phyloP scores from a whole-genome alignment of 2,888 invertebrate genomes.

The Tetropium fuscum region DNA sequence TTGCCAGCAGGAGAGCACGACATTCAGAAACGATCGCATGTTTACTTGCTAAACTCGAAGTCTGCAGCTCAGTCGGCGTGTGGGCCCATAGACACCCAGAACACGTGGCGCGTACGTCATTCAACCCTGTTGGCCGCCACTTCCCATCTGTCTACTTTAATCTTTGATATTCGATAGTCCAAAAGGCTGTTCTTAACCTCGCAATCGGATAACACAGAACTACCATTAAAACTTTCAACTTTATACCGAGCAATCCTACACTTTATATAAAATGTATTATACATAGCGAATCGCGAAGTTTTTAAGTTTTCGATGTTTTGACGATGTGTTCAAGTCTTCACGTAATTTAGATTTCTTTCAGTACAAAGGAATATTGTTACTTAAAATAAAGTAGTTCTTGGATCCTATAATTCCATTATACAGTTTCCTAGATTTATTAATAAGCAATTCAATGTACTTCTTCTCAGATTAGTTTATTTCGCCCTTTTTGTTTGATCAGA shows the following conservation, averaged over 20 bases:
- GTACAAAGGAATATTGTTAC: no score
- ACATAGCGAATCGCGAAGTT: neutral
- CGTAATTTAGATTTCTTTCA: no score
- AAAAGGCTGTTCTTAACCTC: constrained; percentile 48
- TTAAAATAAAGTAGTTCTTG: no score
- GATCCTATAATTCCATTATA: no score
- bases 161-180: constrained; percentile 58
- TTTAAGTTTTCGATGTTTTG: constrained; percentile 9
- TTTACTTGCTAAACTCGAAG: constrained; percentile 8
- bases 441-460: no score
- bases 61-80: constrained; percentile 40
- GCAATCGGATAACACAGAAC: constrained; percentile 56
- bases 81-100: constrained; percentile 44
- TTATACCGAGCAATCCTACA: constrained; percentile 22
- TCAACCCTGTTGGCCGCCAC: constrained; percentile 41
- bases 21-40: constrained; percentile 13
- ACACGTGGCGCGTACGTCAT: constrained; percentile 48
- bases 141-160: constrained; percentile 53
- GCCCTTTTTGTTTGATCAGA: no score
- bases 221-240: constrained; percentile 53
- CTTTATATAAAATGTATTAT: constrained; percentile 23
- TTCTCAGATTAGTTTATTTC: no score
- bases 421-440: no score
- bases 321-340: constrained; percentile 1
- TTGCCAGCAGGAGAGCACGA: constrained; percentile 16